phyloP scores from a whole-genome alignment of 2,888 invertebrate species.

The Drosophila trichaetosa region DNA sequence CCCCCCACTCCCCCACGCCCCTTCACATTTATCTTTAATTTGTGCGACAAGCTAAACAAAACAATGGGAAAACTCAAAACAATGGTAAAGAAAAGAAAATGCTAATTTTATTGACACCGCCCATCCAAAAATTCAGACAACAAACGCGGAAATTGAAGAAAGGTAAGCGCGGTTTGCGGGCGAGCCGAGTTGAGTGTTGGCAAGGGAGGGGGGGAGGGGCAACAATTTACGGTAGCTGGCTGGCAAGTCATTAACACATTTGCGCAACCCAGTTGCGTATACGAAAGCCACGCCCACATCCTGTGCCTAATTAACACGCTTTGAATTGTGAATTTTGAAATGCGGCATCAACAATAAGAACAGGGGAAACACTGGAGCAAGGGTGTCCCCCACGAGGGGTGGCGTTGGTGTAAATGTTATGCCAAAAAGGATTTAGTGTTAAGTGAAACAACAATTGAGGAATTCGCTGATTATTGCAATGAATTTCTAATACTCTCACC shows the following conservation, averaged over 20 bases:
- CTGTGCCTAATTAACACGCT: slow-evolving; percentile 78
- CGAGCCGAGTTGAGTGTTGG: background rate
- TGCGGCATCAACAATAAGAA: slow-evolving; percentile 50
- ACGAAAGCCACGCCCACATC: slow-evolving; percentile 45
- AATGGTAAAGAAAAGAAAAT: slow-evolving; percentile 72
- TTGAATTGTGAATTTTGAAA: slow-evolving; percentile 81
- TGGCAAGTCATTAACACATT: slow-evolving; percentile 79
- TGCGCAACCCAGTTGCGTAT: slow-evolving; percentile 35
- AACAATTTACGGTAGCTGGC: slow-evolving; percentile 26
- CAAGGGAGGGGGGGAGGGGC: background rate
- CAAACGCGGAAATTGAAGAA: slow-evolving; percentile 67
- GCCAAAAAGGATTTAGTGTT: slow-evolving; percentile 71
- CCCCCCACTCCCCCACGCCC: background rate
- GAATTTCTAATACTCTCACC: slow-evolving; percentile 43
- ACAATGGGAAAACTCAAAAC: slow-evolving; percentile 45
- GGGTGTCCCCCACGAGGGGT: background rate
- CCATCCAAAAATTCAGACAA: slow-evolving; percentile 32
- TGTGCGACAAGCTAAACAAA: slow-evolving; percentile 71
- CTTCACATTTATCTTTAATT: slow-evolving; percentile 60
- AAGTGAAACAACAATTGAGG: slow-evolving; percentile 54
- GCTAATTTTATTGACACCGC: slow-evolving; percentile 80
- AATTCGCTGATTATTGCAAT: slow-evolving; percentile 4
- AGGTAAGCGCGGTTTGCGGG: slow-evolving; percentile 51
- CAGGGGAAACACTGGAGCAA: background rate
- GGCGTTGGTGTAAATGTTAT: slow-evolving; percentile 49